Base-by-base conservation (phyloP, 2,113 vertebrate species). In the Protobothrops flavoviridis region DNA sequence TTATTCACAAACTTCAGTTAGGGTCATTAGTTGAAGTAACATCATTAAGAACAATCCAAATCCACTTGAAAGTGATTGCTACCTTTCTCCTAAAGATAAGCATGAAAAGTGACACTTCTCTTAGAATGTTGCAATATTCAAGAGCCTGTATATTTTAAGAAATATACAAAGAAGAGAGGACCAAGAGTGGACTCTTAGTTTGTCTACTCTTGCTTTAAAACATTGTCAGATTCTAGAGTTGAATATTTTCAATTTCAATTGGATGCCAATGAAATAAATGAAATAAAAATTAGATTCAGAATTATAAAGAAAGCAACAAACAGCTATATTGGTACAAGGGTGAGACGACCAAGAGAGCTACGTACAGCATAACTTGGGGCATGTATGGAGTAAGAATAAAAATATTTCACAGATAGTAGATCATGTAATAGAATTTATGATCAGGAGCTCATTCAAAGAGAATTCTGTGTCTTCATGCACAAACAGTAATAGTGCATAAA, bases 281-380 rank as follows among this genome's bases (percentile, higher is more conserved):
- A 11, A 52, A 9, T 10, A 50, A 86, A 33, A 39, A 29, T 86
- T 21, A 56, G 24, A 5, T 87, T 33, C 91, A 96, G 93, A 91
- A 95, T 96, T 94, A 93, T 93, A 95, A 95, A 93, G n/a, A 91
- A 96, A 94, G 95, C 95, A 95, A 91, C 92, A 95, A 85, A 69
- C 90, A 93, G 87, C 90, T 95, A 17, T 74, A 39, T 59, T 69
- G 7, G 20, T 87, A 57, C 23, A 29, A 53, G 64, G 29, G 12
- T 69, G 5, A 69, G 12, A 4, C 5, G 4, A 56, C 20, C 21
- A 45, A 90, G 59, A 85, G 20, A 39, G 21, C 15, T 17, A 50
- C 10, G 0, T 48, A n/a, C 26, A 45, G 3, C n/a, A 55, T 39
- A 56, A 86, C 8, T 29, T 29, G 39, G 55, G 26, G 11, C 11